Evolutionary conservation across 2,797 vertebrate genomes (phyloP).

Genomic region (Enteromius treurensis): DNA sequence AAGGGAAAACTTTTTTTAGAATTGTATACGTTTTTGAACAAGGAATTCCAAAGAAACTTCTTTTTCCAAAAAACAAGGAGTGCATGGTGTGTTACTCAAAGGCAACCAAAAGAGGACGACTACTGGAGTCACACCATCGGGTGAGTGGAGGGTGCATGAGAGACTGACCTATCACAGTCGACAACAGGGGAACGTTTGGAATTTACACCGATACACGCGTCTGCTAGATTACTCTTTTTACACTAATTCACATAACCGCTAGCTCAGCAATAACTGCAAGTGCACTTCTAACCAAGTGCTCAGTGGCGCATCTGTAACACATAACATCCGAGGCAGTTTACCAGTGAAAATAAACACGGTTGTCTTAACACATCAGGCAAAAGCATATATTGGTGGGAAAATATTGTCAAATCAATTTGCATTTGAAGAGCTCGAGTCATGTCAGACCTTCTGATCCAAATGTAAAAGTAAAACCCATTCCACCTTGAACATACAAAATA

Average conservation of each 20-base stretch:
- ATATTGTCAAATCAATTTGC: not conserved
- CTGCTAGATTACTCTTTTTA: not conserved
- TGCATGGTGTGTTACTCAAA: slow-evolving; percentile 15
- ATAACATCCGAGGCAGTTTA: not conserved
- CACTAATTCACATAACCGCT: not conserved
- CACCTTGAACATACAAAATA: not conserved
- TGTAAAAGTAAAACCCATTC: too few relatives aligned
- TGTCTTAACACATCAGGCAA: not conserved
- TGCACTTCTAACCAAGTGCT: not conserved
- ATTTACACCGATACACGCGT: slow-evolving; percentile 17
- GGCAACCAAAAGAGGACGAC: slow-evolving; percentile 65
- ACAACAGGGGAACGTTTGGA: slow-evolving; percentile 33
- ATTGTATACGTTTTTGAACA: not conserved
- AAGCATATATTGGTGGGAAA: not conserved
- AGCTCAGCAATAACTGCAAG: not conserved
- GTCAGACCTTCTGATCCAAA: not conserved
- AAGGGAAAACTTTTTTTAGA: not conserved
- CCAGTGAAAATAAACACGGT: not conserved
- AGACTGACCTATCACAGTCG: slow-evolving; percentile 42
- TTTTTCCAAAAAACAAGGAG: not conserved
- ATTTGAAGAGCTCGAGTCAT: not conserved
- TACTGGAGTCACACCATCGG: slow-evolving; percentile 60
- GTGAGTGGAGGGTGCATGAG: slow-evolving; percentile 69
- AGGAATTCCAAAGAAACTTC: not conserved
- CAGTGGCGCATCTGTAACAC: not conserved